Conservation (phyloP, 2,888 invertebrate genomes). For the Drosophila birchii region DNA sequence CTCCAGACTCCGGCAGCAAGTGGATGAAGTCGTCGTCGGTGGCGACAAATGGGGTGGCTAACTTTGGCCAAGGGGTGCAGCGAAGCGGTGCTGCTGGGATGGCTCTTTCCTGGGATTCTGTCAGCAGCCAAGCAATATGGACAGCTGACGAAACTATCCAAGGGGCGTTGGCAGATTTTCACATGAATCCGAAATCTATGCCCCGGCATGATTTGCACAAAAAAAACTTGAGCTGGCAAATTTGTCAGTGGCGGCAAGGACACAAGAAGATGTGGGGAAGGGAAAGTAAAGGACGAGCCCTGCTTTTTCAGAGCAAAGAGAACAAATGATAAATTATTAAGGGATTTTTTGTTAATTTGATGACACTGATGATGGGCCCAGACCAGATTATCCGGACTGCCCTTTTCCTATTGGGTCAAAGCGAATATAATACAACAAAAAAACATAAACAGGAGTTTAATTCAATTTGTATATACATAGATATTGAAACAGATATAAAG, state of each 20-base stretch:
- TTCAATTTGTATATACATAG: background rate
- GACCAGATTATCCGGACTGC: constrained; percentile 69
- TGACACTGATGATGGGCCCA: constrained; percentile 75
- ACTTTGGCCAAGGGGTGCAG: constrained; percentile 8
- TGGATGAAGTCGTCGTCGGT: constrained; percentile 60
- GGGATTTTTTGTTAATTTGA: constrained; percentile 81
- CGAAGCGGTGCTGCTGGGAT: constrained; percentile 2
- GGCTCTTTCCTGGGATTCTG: constrained; percentile 39
- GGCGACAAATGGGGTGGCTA: constrained; percentile 20
- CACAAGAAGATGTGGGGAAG: constrained; percentile 6
- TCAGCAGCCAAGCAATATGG: constrained; percentile 62
- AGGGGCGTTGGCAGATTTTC: constrained; percentile 68
- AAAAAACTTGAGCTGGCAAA: constrained; percentile 74
- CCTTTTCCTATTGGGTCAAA: constrained; percentile 10
- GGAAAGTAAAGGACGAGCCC: constrained; percentile 21
- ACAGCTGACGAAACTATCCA: constrained; percentile 79
- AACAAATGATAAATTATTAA: constrained; percentile 83
- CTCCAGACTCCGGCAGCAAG: constrained; percentile 50
- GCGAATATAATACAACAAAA: background rate
- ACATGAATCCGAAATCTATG: constrained; percentile 80
- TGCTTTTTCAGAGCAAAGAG: constrained; percentile 47
- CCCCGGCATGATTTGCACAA: constrained; percentile 83
- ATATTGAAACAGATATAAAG: background rate
- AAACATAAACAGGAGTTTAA: background rate
- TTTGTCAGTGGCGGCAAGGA: constrained; percentile 58